Evolutionary conservation across 53 echinoderm and acorn worm species (phyloP).

Genomic region (Arbacia lixula): DNA sequence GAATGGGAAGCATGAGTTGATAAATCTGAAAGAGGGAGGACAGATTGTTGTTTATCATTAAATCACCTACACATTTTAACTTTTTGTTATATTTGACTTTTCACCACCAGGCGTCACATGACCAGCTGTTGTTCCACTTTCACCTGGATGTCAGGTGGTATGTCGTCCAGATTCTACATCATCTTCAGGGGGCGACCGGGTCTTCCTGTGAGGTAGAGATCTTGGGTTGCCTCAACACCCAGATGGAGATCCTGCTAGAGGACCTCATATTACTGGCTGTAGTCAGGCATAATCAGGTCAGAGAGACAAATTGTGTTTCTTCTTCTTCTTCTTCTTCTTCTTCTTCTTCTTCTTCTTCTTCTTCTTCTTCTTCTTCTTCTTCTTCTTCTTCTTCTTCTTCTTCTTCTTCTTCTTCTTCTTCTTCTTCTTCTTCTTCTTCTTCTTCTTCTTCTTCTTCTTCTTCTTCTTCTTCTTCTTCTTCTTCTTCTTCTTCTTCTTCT

Average conservation of each 20-base stretch:
- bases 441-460: neutral
- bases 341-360: neutral
- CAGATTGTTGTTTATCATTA: neutral
- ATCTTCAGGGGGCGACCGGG: slow-evolving; percentile 6
- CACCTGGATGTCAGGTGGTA: slow-evolving; percentile 56
- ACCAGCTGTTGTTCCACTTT: slow-evolving; percentile 27
- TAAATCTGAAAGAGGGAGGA: no score
- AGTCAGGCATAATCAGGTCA: slow-evolving; percentile 23
- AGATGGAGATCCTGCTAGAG: slow-evolving; percentile 11
- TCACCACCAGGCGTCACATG: slow-evolving; percentile 27
- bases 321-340: neutral
- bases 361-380: neutral
- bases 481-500: slow-evolving; percentile 18
- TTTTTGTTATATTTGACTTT: neutral
- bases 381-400: neutral
- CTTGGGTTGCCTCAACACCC: slow-evolving; percentile 10
- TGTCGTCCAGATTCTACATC: slow-evolving; percentile 45
- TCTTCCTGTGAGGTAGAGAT: slow-evolving; percentile 17
- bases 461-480: slow-evolving; percentile 25
- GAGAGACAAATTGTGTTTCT: neutral
- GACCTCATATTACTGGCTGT: neutral
- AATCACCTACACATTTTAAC: neutral
- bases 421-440: neutral
- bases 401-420: neutral
- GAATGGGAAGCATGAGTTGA: no score